phyloP scores from a whole-genome alignment of 2,797 vertebrate genomes.

The Novumbra hubbsi region DNA sequence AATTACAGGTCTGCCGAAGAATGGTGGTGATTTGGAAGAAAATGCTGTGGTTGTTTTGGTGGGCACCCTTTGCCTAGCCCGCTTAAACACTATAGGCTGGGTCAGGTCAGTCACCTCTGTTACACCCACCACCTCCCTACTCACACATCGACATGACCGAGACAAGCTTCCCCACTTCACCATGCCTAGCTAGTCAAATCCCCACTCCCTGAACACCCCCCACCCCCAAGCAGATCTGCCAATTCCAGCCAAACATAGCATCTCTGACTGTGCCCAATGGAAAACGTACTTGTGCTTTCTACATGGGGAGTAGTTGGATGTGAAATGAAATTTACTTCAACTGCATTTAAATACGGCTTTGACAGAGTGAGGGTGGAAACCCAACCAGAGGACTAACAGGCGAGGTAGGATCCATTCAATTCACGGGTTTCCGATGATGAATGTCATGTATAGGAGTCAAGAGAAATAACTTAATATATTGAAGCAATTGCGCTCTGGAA shows the following conservation, averaged over 20 bases:
- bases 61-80: not conserved
- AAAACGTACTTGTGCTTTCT: not conserved
- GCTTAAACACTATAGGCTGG: not conserved
- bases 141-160: not conserved
- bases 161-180: not conserved
- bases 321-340: not conserved
- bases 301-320: not conserved
- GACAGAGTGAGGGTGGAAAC: not conserved
- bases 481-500: not conserved
- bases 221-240: not conserved
- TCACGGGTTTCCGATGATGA: conserved; percentile 32
- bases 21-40: not conserved
- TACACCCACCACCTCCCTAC: not conserved
- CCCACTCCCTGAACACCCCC: too few species aligned
- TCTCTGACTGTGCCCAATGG: not conserved
- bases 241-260: not conserved
- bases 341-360: not conserved
- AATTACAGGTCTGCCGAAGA: conserved; percentile 29
- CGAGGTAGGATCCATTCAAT: conserved; percentile 36
- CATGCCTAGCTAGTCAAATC: not conserved
- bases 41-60: not conserved
- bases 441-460: conserved; percentile 45
- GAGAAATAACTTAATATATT: not conserved
- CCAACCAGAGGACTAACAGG: not conserved
- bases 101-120: not conserved